Percentiles rank a stretch among this genome's conserved stretches.
phyloP scores from a whole-genome alignment of 2,113 vertebrate genomes.

The Tachysurus fulvidraco region DNA sequence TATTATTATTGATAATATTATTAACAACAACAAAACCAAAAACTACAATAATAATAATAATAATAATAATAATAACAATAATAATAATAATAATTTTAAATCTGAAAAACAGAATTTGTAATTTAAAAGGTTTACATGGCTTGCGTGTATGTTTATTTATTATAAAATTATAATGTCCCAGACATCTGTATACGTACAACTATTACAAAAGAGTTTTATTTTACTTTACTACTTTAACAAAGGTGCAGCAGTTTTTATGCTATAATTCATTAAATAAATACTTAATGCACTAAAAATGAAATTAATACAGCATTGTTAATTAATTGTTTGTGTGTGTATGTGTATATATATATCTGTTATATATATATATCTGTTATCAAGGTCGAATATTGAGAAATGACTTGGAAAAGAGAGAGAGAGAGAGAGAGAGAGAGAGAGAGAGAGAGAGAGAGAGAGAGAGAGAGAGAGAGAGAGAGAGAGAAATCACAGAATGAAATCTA shows the following conservation, averaged over 20 bases:
- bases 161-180: not conserved
- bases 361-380: too few relatives aligned
- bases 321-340: not conserved
- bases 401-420: too few relatives aligned
- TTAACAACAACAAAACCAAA: too few relatives aligned
- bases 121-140: not conserved
- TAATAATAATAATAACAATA: not conserved
- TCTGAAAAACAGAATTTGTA: not conserved
- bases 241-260: not conserved
- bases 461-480: too few relatives aligned
- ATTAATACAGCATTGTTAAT: not conserved
- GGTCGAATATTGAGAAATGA: too few relatives aligned
- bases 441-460: too few relatives aligned
- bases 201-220: too few relatives aligned
- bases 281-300: not conserved
- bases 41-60: not conserved
- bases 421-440: too few relatives aligned
- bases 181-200: not conserved
- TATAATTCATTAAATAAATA: not conserved
- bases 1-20: too few relatives aligned
- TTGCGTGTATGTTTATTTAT: not conserved
- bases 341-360: too few relatives aligned
- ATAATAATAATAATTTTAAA: not conserved
- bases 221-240: too few relatives aligned
- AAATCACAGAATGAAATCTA: too few relatives aligned